Conservation (phyloP, 2,888 invertebrate genomes). For the Tridacna crocea region DNA sequence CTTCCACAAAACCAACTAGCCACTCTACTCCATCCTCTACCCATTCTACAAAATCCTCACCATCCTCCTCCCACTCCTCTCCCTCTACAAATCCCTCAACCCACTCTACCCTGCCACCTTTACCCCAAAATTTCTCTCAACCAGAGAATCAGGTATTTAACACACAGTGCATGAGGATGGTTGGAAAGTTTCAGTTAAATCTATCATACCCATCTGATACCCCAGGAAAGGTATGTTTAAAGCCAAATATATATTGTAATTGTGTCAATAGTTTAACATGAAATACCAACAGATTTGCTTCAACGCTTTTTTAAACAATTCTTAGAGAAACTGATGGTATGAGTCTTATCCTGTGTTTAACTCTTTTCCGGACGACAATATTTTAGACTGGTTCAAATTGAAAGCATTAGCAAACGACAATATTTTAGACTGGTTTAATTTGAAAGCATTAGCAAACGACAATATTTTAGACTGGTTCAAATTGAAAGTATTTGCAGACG, state of each 20-base stretch:
- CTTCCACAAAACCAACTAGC: neutral
- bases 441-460: no score
- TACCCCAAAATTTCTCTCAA: neutral
- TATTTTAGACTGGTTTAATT: no score
- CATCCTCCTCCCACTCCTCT: neutral
- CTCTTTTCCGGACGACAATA: no score
- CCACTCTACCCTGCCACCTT: neutral
- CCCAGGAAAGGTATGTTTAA: slow-evolving; percentile 10
- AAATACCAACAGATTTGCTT: neutral
- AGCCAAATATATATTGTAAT: neutral
- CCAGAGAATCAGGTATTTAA: neutral
- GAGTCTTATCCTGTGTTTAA: no score
- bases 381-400: no score
- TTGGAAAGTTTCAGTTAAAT: slow-evolving; percentile 14
- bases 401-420: no score
- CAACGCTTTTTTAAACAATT: no score
- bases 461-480: no score
- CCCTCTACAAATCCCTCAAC: neutral
- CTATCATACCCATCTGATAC: slow-evolving; percentile 1
- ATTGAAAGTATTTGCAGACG: no score
- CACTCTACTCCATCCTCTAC: neutral
- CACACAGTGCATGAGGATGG: slow-evolving; percentile 15
- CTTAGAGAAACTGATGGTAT: no score
- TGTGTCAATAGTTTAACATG: no score
- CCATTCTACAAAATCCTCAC: neutral